Conservation (phyloP, 1,140 invertebrate species). For the Brachionus koreanus region DNA sequence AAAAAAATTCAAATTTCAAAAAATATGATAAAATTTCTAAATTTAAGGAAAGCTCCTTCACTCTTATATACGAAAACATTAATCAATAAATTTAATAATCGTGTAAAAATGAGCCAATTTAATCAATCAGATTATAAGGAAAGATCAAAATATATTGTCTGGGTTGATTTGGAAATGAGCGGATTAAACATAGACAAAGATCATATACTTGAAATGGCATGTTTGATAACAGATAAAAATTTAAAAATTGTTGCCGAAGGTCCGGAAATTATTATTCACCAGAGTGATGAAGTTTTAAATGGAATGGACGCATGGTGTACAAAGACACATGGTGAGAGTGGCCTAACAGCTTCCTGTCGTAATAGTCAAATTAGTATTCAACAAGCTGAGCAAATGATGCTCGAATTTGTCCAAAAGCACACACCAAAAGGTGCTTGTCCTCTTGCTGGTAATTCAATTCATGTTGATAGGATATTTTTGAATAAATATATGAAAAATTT, state of each 20-base stretch:
- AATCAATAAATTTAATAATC: conserved; percentile 47
- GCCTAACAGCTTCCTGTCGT: conserved; percentile 68
- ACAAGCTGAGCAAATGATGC: conserved; percentile 68
- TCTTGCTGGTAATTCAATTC: conserved; percentile 82
- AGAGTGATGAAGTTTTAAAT: conserved; percentile 68
- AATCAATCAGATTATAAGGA: neutral
- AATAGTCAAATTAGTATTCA: conserved; percentile 66
- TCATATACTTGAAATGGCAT: conserved; percentile 80
- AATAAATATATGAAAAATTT: conserved; percentile 56
- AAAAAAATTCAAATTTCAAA: neutral
- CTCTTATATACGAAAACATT: too few relatives aligned
- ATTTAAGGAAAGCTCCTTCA: too few relatives aligned
- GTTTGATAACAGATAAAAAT: conserved; percentile 72
- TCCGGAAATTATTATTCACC: conserved; percentile 75
- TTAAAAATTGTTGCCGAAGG: conserved; percentile 54
- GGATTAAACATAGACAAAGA: conserved; percentile 72
- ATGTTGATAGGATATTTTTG: conserved; percentile 67
- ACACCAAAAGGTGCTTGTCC: conserved; percentile 67
- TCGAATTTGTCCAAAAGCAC: conserved; percentile 71
- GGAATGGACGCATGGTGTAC: conserved; percentile 78
- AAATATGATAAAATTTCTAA: too few relatives aligned
- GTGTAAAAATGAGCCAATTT: neutral
- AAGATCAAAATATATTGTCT: conserved; percentile 31
- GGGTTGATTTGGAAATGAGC: conserved; percentile 66
- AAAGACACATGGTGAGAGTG: conserved; percentile 72